Conservation (phyloP, 2,797 vertebrate species). For the Muscicapa striata region DNA sequence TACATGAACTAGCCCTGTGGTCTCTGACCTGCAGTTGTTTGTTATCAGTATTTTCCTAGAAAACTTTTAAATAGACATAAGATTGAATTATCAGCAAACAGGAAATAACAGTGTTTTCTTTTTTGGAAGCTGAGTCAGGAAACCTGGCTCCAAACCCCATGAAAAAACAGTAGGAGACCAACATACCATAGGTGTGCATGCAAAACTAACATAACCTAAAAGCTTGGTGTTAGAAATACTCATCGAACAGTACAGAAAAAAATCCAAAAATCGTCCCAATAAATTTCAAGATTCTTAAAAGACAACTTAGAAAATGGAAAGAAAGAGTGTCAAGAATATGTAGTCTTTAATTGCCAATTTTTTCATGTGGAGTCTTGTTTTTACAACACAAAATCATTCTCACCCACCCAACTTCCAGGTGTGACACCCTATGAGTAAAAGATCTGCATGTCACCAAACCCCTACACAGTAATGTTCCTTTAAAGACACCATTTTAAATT, state of each 20-base stretch:
- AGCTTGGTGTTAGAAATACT: background rate
- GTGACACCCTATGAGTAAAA: background rate
- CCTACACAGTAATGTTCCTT: background rate
- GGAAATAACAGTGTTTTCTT: background rate
- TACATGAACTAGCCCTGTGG: background rate
- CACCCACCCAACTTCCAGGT: background rate
- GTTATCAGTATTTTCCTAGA: background rate
- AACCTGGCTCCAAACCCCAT: background rate
- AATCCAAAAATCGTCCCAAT: accelerated
- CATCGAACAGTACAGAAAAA: background rate
- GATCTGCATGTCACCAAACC: background rate
- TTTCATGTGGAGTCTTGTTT: background rate
- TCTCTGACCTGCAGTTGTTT: background rate
- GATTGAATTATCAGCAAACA: background rate
- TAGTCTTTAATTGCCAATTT: background rate
- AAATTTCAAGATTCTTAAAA: background rate
- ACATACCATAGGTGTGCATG: background rate
- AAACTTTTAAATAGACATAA: background rate
- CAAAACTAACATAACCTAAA: background rate
- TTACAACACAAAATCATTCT: background rate
- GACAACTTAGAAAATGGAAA: background rate
- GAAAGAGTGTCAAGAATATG: background rate
- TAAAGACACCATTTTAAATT: background rate
- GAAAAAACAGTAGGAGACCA: background rate
- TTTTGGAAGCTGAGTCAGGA: background rate